phyloP scores from a whole-genome alignment of 64 coral and sea anemone genomes.

The Astreopora myriophthalma region DNA sequence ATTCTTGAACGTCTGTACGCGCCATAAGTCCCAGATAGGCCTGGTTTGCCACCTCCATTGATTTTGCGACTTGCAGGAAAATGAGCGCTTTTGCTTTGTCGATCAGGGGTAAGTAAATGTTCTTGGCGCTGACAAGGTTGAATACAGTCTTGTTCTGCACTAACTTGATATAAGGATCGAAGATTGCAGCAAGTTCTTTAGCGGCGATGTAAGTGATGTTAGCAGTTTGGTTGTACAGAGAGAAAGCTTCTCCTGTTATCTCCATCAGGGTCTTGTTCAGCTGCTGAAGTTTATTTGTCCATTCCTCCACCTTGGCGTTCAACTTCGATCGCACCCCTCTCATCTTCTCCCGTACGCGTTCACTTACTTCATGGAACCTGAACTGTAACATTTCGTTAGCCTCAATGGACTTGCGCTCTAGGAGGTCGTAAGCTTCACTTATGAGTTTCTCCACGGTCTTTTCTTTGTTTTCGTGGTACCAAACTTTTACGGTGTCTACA shows the following conservation, averaged over 20 bases:
- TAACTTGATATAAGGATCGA: constrained; percentile 56
- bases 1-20: constrained; percentile 58
- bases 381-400: background rate
- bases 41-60: constrained; percentile 26
- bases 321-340: constrained; percentile 33
- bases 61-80: constrained; percentile 47
- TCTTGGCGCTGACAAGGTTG: constrained; percentile 24
- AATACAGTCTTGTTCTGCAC: constrained; percentile 57
- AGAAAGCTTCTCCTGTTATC: constrained; percentile 63
- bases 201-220: constrained; percentile 71
- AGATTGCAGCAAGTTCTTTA: constrained; percentile 60
- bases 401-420: constrained; percentile 31
- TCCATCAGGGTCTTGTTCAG: constrained; percentile 77
- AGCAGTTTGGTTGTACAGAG: constrained; percentile 70
- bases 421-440: constrained; percentile 59
- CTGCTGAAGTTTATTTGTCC: constrained; percentile 26
- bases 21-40: constrained; percentile 55
- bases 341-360: background rate
- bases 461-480: constrained; percentile 89
- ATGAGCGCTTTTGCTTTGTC: constrained; percentile 67
- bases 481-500: constrained; percentile 57
- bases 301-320: background rate
- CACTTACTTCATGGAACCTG: constrained; percentile 15
- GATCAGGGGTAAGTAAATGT: constrained; percentile 51
- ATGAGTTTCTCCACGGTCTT: constrained; percentile 88